Evolutionary conservation across 2,888 invertebrate species (phyloP).

Genomic region (Harpalus rubripes): DNA sequence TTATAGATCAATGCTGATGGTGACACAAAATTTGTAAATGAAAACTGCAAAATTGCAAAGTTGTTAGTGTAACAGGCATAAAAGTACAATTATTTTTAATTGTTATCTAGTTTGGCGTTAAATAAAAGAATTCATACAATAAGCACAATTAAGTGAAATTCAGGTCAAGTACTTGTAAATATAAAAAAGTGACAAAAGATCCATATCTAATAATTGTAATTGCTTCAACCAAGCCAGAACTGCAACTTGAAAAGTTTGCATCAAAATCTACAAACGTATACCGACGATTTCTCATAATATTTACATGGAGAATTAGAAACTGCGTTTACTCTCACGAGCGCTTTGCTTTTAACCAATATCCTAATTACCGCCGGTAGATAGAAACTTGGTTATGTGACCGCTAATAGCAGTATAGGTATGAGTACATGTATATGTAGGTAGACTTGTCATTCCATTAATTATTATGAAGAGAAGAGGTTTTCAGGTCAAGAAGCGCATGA

Average conservation of each 20-base stretch:
- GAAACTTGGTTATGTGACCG: neutral
- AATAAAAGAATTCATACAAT: slow-evolving; percentile 1
- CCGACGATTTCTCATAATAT: slow-evolving; percentile 48
- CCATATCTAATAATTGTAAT: slow-evolving; percentile 17
- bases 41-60: too few relatives aligned
- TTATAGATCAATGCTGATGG: too few relatives aligned
- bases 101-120: neutral
- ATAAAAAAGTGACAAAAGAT: slow-evolving; percentile 34
- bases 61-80: neutral
- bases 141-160: slow-evolving; percentile 35
- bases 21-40: too few relatives aligned
- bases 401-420: slow-evolving; percentile 27
- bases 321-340: slow-evolving; percentile 35
- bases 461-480: slow-evolving; percentile 18
- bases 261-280: neutral
- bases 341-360: slow-evolving; percentile 49
- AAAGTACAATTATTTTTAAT: neutral
- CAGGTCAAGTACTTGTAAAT: slow-evolving; percentile 37
- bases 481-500: slow-evolving; percentile 36
- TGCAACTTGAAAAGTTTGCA: neutral
- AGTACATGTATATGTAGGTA: slow-evolving; percentile 42
- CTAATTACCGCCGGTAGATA: slow-evolving; percentile 34
- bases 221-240: slow-evolving; percentile 15
- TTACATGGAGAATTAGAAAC: slow-evolving; percentile 40
- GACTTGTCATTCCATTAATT: slow-evolving; percentile 46